Conservation (phyloP, 2,113 vertebrate species). For the Leptobrachium ailaonicum region DNA sequence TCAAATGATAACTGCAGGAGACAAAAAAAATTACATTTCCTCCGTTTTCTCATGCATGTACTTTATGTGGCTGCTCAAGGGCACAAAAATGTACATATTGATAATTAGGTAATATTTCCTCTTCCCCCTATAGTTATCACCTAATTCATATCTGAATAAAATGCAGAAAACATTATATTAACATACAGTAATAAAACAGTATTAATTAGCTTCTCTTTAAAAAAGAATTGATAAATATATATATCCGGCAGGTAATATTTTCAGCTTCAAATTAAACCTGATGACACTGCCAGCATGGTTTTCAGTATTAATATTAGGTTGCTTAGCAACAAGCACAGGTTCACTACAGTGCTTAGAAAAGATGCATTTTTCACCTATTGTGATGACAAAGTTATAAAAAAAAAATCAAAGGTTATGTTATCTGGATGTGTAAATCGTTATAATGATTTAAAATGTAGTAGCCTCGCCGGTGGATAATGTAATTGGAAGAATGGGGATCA, state of each 20-base stretch:
- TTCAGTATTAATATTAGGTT: slow-evolving; percentile 33
- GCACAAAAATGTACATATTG: too few relatives aligned
- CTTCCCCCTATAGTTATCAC: too few relatives aligned
- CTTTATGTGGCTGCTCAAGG: too few relatives aligned
- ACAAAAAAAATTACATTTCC: too few relatives aligned
- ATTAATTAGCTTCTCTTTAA: background rate
- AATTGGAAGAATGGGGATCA: too few relatives aligned
- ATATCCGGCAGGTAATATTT: slow-evolving; percentile 20
- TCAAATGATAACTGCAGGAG: too few relatives aligned
- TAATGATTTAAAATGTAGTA: slow-evolving; percentile 1
- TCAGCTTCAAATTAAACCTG: slow-evolving; percentile 27
- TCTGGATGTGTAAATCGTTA: slow-evolving; percentile 11
- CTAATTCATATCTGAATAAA: too few relatives aligned
- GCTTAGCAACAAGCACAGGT: slow-evolving; percentile 27
- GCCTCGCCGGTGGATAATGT: background rate
- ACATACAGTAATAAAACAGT: too few relatives aligned
- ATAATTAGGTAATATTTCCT: too few relatives aligned
- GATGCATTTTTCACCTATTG: slow-evolving; percentile 5
- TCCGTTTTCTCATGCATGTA: too few relatives aligned
- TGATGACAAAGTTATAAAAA: slow-evolving; percentile 21
- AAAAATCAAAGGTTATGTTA: slow-evolving; percentile 24
- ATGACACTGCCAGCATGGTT: slow-evolving; percentile 13
- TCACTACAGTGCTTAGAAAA: slow-evolving; percentile 5
- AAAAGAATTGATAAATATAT: slow-evolving; percentile 18
- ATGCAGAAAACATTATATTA: too few relatives aligned